phyloP scores from a whole-genome alignment of 2,113 vertebrate species.

The Oxyura jamaicensis region DNA sequence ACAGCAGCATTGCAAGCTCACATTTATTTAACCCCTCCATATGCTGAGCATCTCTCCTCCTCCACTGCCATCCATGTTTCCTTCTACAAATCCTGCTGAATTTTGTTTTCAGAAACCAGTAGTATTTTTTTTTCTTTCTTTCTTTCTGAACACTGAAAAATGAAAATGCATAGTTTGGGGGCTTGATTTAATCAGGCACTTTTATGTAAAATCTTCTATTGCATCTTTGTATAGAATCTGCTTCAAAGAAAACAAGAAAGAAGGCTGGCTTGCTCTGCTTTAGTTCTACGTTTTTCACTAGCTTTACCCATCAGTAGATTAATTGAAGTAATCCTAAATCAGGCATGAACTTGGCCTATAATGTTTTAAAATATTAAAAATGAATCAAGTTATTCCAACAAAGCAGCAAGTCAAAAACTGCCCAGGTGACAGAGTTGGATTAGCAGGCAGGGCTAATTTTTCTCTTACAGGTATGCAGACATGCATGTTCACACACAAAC shows the following conservation, averaged over 20 bases:
- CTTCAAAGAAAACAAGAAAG: slow-evolving; percentile 46
- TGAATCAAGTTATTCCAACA: not conserved
- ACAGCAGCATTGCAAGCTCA: not conserved
- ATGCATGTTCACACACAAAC: no score
- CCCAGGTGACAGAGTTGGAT: not conserved
- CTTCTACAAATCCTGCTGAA: not conserved
- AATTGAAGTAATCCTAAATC: not conserved
- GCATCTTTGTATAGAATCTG: not conserved
- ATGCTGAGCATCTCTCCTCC: not conserved
- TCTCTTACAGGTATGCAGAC: not conserved
- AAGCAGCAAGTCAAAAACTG: not conserved
- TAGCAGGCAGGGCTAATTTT: not conserved
- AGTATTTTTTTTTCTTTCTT: not conserved
- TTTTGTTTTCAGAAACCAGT: not conserved
- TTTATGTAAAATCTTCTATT: slow-evolving; percentile 7
- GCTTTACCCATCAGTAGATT: not conserved
- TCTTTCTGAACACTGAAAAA: not conserved
- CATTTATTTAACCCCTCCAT: slow-evolving; percentile 49
- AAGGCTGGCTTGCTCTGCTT: not conserved
- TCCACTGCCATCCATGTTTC: not conserved
- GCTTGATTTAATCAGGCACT: slow-evolving; percentile 2
- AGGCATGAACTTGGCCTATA: not conserved
- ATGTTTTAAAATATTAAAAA: slow-evolving; percentile 28
- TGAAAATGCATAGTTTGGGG: not conserved
- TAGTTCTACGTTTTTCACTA: not conserved